Evolutionary conservation across 1,140 invertebrate genomes (phyloP).

Genomic region (Drosophila grimshawi): DNA sequence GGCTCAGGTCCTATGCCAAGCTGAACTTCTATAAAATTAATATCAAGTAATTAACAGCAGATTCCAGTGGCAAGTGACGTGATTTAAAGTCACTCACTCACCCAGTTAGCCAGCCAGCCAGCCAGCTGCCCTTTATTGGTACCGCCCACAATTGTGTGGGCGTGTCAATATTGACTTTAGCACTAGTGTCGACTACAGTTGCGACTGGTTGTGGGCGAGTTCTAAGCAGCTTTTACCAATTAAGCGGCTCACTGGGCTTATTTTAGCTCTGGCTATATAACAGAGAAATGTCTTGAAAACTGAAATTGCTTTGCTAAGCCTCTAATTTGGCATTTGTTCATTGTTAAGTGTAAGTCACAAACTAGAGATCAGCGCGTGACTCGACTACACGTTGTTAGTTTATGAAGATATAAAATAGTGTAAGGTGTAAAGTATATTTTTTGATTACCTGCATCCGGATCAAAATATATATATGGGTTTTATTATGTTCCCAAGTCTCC

Average conservation of each 20-base stretch:
- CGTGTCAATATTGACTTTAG: constrained; percentile 64
- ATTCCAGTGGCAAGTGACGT: constrained; percentile 45
- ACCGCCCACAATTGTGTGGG: constrained; percentile 50
- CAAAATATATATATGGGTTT: no score
- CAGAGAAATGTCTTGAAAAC: constrained; percentile 55
- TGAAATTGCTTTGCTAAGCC: constrained; percentile 58
- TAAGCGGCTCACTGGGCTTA: constrained; percentile 63
- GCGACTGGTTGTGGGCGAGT: constrained; percentile 21
- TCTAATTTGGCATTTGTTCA: constrained; percentile 49
- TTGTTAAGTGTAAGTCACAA: constrained; percentile 16
- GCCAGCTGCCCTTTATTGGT: constrained; percentile 12
- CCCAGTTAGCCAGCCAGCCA: constrained; percentile 1
- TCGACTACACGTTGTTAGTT: not conserved
- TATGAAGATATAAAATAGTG: not conserved
- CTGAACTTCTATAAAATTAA: constrained; percentile 74
- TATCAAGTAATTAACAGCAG: constrained; percentile 80
- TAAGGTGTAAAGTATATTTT: no score
- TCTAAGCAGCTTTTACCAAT: constrained; percentile 75
- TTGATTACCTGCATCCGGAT: no score
- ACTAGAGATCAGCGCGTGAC: not conserved
- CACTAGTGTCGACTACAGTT: constrained; percentile 29
- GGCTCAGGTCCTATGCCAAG: constrained; percentile 1
- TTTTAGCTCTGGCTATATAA: not conserved
- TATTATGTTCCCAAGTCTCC: no score
- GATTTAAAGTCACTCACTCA: constrained; percentile 48